Percentiles rank a stretch among this genome's conserved stretches.
These are phyloP conservation scores for Sebastes paucispinis DNA, from an alignment of 2,797 vertebrate genomes.

Conservation along the genomic window DNA sequence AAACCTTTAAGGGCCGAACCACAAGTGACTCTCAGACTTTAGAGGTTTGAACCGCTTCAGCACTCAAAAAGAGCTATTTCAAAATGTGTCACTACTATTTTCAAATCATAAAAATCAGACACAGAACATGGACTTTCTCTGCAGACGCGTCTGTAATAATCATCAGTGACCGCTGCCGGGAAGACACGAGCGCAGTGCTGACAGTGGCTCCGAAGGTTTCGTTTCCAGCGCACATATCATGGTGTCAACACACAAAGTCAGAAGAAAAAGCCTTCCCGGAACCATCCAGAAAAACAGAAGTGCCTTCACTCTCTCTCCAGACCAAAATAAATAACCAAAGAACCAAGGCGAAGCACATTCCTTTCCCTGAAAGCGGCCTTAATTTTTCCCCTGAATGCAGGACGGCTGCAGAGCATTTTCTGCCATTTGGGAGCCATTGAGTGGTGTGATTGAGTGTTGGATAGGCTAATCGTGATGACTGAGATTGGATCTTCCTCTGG, in stretches of 20 bases:
- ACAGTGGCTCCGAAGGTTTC: slow-evolving; percentile 44
- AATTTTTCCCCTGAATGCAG: slow-evolving; percentile 28
- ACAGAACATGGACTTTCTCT: slow-evolving; percentile 21
- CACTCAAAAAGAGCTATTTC: slow-evolving; percentile 1
- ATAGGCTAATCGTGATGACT: slow-evolving; percentile 48
- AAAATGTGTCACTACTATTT: slow-evolving; percentile 29
- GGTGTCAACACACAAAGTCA: slow-evolving; percentile 59
- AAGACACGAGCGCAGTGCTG: slow-evolving; percentile 32
- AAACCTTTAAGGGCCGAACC: slow-evolving; percentile 21
- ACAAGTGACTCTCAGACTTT: slow-evolving; percentile 8
- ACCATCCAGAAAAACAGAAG: slow-evolving; percentile 54
- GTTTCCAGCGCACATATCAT: slow-evolving; percentile 67
- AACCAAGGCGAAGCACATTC: slow-evolving; percentile 58
- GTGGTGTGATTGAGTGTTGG: slow-evolving; percentile 46
- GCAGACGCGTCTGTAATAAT: slow-evolving; percentile 52
- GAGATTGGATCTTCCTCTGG: slow-evolving; percentile 58
- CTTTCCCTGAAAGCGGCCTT: slow-evolving; percentile 30
- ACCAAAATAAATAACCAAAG: slow-evolving; percentile 68
- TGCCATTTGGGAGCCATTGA: slow-evolving; percentile 57
- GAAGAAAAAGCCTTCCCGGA: slow-evolving; percentile 45
- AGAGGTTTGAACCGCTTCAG: slow-evolving; percentile 7
- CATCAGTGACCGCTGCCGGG: slow-evolving; percentile 49
- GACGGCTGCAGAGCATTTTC: slow-evolving; percentile 3
- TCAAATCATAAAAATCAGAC: slow-evolving; percentile 14
- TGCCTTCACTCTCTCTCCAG: slow-evolving; percentile 34